phyloP scores from a whole-genome alignment of 2,888 invertebrate genomes.

The Heteromyza rotundicornis region DNA sequence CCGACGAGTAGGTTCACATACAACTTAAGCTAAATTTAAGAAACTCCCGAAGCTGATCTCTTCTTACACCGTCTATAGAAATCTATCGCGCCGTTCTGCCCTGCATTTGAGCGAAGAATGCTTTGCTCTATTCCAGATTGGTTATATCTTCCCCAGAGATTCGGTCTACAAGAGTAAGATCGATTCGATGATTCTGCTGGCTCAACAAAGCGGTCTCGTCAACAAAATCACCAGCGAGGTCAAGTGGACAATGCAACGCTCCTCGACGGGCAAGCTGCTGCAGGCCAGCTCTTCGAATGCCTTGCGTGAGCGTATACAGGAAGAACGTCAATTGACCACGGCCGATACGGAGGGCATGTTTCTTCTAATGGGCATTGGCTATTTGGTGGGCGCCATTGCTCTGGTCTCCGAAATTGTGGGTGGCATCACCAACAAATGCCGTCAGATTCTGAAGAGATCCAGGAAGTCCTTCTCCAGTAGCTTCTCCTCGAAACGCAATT shows the following conservation, averaged over 20 bases:
- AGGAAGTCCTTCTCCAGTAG: constrained; percentile 42
- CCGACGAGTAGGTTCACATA: constrained; percentile 65
- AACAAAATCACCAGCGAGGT: constrained; percentile 73
- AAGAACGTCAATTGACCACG: constrained; percentile 76
- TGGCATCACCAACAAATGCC: constrained; percentile 70
- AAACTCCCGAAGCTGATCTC: neutral
- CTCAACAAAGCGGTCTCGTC: constrained; percentile 73
- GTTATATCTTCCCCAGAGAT: constrained; percentile 70
- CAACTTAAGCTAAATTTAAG: neutral
- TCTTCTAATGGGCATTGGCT: constrained; percentile 74
- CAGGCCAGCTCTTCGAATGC: constrained; percentile 66
- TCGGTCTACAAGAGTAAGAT: constrained; percentile 71
- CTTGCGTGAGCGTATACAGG: constrained; percentile 63
- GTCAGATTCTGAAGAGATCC: constrained; percentile 54
- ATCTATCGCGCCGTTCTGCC: constrained; percentile 67
- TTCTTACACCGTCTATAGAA: constrained; percentile 48
- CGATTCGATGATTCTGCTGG: constrained; percentile 68
- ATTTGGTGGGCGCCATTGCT: constrained; percentile 69
- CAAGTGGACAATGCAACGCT: constrained; percentile 75
- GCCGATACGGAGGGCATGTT: constrained; percentile 87
- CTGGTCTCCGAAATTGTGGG: constrained; percentile 75
- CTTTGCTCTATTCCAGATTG: constrained; percentile 75
- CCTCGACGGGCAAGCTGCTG: constrained; percentile 68
- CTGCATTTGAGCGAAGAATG: constrained; percentile 78
- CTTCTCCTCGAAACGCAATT: constrained; percentile 48